phyloP scores from a whole-genome alignment of 2,888 invertebrate species.

The Rhodophaea formosa region DNA sequence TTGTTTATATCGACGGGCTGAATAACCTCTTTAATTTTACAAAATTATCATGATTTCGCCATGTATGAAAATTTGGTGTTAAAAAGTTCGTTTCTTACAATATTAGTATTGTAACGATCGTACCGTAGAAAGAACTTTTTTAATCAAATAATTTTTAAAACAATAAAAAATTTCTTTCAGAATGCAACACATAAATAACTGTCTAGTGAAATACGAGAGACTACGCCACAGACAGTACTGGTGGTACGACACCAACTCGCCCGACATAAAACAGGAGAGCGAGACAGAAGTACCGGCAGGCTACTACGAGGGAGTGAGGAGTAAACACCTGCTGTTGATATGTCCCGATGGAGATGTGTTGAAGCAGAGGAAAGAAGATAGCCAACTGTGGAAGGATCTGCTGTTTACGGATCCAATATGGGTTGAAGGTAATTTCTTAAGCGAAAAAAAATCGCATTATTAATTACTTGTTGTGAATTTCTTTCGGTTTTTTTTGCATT shows the following conservation, averaged over 20 bases:
- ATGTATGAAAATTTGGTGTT: no score
- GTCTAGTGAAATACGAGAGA: constrained; percentile 56
- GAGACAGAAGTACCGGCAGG: constrained; percentile 35
- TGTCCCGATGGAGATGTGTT: constrained; percentile 68
- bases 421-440: constrained; percentile 54
- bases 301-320: constrained; percentile 51
- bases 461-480: no score
- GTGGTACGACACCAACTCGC: constrained; percentile 46
- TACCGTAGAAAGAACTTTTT: no score
- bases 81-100: no score
- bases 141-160: no score
- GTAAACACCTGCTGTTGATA: constrained; percentile 58
- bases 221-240: constrained; percentile 62
- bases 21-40: no score
- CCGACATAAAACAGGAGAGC: constrained; percentile 39
- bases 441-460: no score
- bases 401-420: constrained; percentile 69
- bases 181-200: constrained; percentile 61
- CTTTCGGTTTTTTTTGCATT: no score
- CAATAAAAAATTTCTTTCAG: constrained; percentile 50
- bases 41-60: no score
- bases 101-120: no score
- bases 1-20: no score
- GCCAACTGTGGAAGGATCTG: constrained; percentile 62
- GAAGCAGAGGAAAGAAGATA: constrained; percentile 56